Base-by-base conservation (phyloP, 2,113 vertebrate species). In the Malurus melanocephalus region DNA sequence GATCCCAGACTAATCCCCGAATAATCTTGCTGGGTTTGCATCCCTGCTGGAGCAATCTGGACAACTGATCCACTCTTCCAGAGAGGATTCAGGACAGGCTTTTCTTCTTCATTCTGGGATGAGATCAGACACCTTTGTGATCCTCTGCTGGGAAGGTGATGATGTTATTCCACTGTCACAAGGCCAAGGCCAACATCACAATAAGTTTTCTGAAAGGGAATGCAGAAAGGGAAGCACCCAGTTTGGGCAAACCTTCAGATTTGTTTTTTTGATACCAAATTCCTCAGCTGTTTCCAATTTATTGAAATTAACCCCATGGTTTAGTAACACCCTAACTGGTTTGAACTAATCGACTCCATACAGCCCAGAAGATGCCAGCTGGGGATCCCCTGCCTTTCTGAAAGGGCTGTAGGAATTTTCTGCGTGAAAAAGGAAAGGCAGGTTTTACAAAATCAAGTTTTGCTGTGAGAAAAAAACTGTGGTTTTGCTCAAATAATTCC, bases 91-190 rank as follows among this genome's bases (percentile, higher is more conserved):
- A 73, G 32, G 46, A 45, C 22, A 52, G 55, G 9, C 7, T 81
- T 84, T 75, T 76, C 52, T 27, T 57, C 53, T 94, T 43, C 19
- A 7, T 82, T 60, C 30, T 76, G 87, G 94, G 78, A 79, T 13
- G 88, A 68, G 92, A 79, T 33, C 94, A 97, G 77, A 89, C 59
- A 3, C 59, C 69, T 48, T 88, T 95, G 16, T 89, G 90, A 67
- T 74, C 85, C 21, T 69, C 92, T 35, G 80, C 32, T 85, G 51
- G 48, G 80, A 95, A 84, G 80, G 88, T 14, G 78, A 89, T 67
- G 87, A 94, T 53, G 20, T 81, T 93, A 32, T 82, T 96, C 68
- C 86, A 88, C 17, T 92, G 92, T 21, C 92, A 88, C 72, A 93
- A 95, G 53, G 91, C 93, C 67, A 95, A 95, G 59, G 46, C 71